These are phyloP conservation scores for Nymphalis c-album DNA, from an alignment of 2,888 invertebrate genomes.

Conservation along the genomic window DNA sequence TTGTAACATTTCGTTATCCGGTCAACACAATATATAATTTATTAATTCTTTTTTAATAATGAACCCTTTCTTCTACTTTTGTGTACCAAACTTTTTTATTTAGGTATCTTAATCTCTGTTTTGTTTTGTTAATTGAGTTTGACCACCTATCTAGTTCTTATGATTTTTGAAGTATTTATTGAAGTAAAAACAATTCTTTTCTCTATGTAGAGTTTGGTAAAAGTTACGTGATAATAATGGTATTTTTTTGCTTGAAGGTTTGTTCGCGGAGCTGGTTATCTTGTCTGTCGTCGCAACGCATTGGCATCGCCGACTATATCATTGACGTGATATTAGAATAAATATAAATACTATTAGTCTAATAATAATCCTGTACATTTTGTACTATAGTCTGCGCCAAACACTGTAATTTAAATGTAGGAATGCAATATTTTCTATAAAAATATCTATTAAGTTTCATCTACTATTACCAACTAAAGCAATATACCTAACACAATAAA, in stretches of 20 bases:
- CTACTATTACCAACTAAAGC: conserved; percentile 62
- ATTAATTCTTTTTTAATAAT: no score
- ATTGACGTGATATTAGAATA: conserved; percentile 80
- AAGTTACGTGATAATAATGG: neutral
- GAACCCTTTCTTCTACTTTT: no score
- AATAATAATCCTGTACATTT: conserved; percentile 75
- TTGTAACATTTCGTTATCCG: no score
- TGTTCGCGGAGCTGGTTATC: conserved; percentile 58
- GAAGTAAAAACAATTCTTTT: neutral
- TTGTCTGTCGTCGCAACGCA: conserved; percentile 55
- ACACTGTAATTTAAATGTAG: conserved; percentile 74
- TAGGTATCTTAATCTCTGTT: no score
- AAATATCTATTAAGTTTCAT: conserved; percentile 59
- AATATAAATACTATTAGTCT: conserved; percentile 59
- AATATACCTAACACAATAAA: conserved; percentile 70
- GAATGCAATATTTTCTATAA: conserved; percentile 75
- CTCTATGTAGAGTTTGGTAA: no score
- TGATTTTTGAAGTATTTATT: no score
- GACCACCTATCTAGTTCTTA: no score
- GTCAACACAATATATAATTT: no score
- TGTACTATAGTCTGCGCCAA: conserved; percentile 79
- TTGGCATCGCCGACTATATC: conserved; percentile 69
- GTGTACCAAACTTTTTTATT: no score
- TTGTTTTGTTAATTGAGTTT: no score
- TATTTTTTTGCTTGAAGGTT: conserved; percentile 52